Conservation (phyloP, 53 echinoderm and acorn worm genomes). For the Temnopleurus reevesii region DNA sequence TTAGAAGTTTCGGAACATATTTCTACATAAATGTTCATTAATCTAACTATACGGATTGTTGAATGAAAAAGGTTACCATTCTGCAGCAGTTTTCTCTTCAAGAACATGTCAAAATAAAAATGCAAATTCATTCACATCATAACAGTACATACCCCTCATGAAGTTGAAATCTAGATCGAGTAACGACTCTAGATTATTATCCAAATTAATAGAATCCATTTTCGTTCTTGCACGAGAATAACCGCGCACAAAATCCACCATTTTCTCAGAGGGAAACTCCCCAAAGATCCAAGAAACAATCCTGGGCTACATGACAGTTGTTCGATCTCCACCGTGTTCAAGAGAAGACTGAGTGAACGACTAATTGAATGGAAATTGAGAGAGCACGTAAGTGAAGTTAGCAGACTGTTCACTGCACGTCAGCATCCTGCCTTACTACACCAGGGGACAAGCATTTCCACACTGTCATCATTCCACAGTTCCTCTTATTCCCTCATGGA, state of each 20-base stretch:
- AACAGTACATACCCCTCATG: conserved; percentile 37
- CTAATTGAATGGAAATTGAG: neutral
- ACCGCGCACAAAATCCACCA: conserved; percentile 46
- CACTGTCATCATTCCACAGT: too few species aligned
- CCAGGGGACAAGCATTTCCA: too few species aligned
- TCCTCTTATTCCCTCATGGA: neutral
- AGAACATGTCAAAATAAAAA: too few species aligned
- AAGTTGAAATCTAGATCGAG: conserved; percentile 42
- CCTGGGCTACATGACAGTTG: neutral
- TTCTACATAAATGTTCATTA: too few species aligned
- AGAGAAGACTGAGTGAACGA: neutral
- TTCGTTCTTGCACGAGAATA: neutral
- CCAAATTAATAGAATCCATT: conserved; percentile 41
- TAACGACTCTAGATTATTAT: conserved; percentile 45
- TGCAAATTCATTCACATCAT: too few species aligned
- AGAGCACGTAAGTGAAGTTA: neutral
- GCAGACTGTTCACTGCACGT: neutral
- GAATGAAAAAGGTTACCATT: too few species aligned
- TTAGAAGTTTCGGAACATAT: too few species aligned
- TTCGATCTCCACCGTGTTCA: neutral
- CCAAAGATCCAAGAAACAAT: neutral
- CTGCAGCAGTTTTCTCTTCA: too few species aligned
- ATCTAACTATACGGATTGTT: too few species aligned
- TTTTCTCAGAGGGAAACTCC: neutral
- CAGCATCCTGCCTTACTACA: neutral